Base-by-base conservation (phyloP, 1,140 invertebrate species). In the Caenorhabditis latens region DNA sequence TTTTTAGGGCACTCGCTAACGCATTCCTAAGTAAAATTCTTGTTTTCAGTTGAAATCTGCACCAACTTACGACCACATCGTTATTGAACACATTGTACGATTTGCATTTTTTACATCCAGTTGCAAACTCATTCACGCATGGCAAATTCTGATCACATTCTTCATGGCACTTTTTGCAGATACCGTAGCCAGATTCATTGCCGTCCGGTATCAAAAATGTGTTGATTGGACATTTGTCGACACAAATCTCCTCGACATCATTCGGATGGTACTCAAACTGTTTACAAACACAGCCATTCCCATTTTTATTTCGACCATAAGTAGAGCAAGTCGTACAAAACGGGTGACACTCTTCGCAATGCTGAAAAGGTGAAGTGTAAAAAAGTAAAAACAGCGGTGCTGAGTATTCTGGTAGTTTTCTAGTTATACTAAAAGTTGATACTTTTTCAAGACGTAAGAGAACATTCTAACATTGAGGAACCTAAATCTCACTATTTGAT, bases 111-210 rank as follows among this genome's bases (percentile, higher is more conserved):
- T 3, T 43, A 46, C 82, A 67, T 21, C 61, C 79, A 19, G 63
- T 82, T 43, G 61, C 21, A 8, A 43, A n/a, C 4, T 9, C 65
- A 82, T 82, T 61, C 19, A 16, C 16, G 32, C 86, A 87, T 6
- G 21, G 32, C 42, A 65, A 71, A 21, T 87, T 84, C 82, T 84
- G 86, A 65, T 87, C 86, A 61, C 86, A 87, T 53, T 58, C 50
- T n/a, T 65, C 21, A 53, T 87, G 86, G 85, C 86, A 87, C 8
- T 53, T 42, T 40, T 65, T 61, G 40, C 86, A 87, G 19, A 87
- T 50, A 6, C 83, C 83, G 55, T 53, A 40, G 9, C 50, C 42
- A 21, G 50, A 61, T 19, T 40, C 84, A 11, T 79, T 46, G 0
- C 5, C 24, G 8, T 85, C 53, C 4, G 53, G 21, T 13, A 85